phyloP scores from a whole-genome alignment of 2,797 vertebrate species.

The Enteromius paludinosus region DNA sequence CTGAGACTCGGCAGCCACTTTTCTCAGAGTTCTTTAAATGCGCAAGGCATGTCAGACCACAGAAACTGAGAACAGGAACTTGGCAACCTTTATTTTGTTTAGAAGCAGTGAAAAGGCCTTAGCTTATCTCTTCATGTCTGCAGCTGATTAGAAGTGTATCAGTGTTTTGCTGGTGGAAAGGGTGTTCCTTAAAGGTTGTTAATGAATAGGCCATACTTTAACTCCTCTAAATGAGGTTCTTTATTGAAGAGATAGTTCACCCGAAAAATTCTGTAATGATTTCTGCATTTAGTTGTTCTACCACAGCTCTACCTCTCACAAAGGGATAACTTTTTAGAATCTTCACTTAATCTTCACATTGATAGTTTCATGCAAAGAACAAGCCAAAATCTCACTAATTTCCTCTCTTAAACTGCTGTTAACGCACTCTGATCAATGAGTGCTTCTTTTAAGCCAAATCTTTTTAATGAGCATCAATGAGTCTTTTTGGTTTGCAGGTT shows the following conservation, averaged over 20 bases:
- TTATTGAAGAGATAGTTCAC: background rate
- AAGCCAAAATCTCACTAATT: background rate
- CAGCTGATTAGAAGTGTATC: constrained; percentile 52
- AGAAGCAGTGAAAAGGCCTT: constrained; percentile 37
- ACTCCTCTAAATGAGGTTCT: background rate
- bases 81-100: constrained; percentile 43
- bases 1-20: constrained; percentile 64
- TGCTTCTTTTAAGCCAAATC: background rate
- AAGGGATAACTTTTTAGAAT: background rate
- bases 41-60: constrained; percentile 57
- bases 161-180: constrained; percentile 21
- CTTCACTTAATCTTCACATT: too few relatives aligned
- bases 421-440: background rate
- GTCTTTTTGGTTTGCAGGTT: background rate
- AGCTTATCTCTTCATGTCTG: constrained; percentile 49
- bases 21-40: constrained; percentile 73
- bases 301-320: background rate
- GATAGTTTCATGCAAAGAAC: background rate
- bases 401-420: background rate
- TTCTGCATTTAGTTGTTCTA: background rate
- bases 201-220: constrained; percentile 20
- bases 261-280: background rate
- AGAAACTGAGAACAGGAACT: constrained; percentile 54
- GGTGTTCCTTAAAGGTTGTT: background rate
- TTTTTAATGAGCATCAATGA: background rate